Conservation (phyloP, 2,888 invertebrate species). For the Cosmorhoe ocellata region DNA sequence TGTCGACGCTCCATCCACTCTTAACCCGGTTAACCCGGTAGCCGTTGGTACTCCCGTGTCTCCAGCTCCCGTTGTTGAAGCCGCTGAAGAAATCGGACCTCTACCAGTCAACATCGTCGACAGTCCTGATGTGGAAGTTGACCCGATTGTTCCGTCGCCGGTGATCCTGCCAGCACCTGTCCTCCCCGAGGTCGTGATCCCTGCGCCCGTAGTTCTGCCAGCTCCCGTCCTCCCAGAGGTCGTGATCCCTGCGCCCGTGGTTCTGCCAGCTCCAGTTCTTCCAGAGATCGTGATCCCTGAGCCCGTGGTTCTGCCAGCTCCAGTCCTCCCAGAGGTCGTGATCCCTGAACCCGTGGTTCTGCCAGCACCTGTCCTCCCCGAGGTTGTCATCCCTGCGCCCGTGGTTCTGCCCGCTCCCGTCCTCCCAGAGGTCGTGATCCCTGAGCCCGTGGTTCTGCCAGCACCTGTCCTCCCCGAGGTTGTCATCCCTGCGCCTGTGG, state of each 20-base stretch:
- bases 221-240: background rate
- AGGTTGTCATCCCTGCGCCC: background rate
- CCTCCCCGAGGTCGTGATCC: background rate
- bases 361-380: background rate
- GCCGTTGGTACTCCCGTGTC: constrained; percentile 9
- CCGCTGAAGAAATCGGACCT: too few species aligned
- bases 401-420: background rate
- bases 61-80: constrained; percentile 22
- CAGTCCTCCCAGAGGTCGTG: background rate
- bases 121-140: too few species aligned
- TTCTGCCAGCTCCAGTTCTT: background rate
- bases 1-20: constrained; percentile 41
- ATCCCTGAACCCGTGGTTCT: background rate
- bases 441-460: background rate
- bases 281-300: background rate
- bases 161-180: too few species aligned
- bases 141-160: too few species aligned
- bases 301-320: background rate
- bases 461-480: constrained; percentile 1
- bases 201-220: constrained; percentile 5
- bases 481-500: background rate
- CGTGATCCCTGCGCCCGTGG: background rate
- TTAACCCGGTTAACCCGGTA: constrained; percentile 23
- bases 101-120: too few species aligned
- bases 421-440: background rate